Evolutionary conservation across 2,888 invertebrate genomes (phyloP), one percentile per base, ranked within the genome.

Genomic region (Andrena camellia): DNA sequence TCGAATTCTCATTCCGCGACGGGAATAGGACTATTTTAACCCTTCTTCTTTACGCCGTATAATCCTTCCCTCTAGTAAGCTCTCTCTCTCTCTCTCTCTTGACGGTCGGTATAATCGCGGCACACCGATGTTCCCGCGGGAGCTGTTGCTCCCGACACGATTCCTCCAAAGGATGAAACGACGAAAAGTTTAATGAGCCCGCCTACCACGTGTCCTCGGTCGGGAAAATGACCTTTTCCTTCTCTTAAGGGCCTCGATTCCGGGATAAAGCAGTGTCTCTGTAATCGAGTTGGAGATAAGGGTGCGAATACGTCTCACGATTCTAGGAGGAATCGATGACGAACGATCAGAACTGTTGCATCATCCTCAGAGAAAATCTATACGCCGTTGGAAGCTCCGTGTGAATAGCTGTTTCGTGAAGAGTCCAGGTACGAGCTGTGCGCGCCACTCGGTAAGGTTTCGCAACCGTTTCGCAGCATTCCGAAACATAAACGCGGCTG

Each of bases 111-210:
- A 88, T 89, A 88, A 88, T 88, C 87, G 89, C 57, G 62, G 83
- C 86, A 26, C 88, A 80, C 75, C 72, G 82, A 75, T 83, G 72
- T 84, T 88, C 91, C 90, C 92, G 69, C 35, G 91, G 89, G 92
- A 91, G 91, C 80, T 88, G 88, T 92, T 91, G 85, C 74, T 83
- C 82, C 79, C 85, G 80, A 84, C 83, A 81, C 78, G 85, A 88
- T 90, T 84, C 71, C 86, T 84, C 83, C 87, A 66, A 89, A 91
- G 91, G 91, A 91, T 84, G 90, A 91, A 92, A 93, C 91, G 92
- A 91, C 91, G 91, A 93, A 93, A 93, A 93, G 90, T 93, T 91
- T 92, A 93, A 93, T 91, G 92, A 93, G 90, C 88, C 91, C 87
- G 86, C 87, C 88, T 70, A 80, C 88, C 81, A 57, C 79, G 87